Evolutionary conservation across 1,140 invertebrate species (phyloP), one percentile per base, ranked within the genome.

Genomic region (Ganaspis sp.): DNA sequence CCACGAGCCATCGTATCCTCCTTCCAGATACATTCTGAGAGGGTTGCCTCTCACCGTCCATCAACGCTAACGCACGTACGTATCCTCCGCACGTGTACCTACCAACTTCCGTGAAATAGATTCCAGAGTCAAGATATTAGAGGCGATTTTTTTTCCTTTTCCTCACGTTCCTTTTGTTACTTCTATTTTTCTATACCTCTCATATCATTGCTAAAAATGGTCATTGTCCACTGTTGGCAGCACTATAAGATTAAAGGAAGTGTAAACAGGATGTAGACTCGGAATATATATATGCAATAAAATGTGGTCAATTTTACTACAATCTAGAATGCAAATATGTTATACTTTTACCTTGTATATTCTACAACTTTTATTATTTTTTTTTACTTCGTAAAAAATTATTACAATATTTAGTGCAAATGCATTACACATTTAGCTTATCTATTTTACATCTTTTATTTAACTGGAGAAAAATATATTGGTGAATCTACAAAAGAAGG

Each of bases 1-100:
- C 89, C 89, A 90, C 89, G 89, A 90, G 89, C 89, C 89, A 90
- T 89, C 88, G 88, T 90, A 89, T 89, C 89, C 87, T 90, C 88
- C 87, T 90, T 89, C 87, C 83, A 88, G 86, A 87, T 86, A 87
- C 76, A 77, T 75, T 76, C 78, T 53, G 76, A 76, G 40, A 77
- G 79, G 80, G 77, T n/a, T 76, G 75, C 76, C 78, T 64, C 74
- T 58, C 78, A 75, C 69, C 75, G 69, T 74, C 34, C 74, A 38
- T 74, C 78, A 80, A 76, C 80, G 79, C 76, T 77, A 80, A 58
- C 73, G 73, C 76, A 82, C 77, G 74, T 76, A 80, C 78, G 74
- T 76, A 75, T 82, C 75, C 72, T 69, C 77, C 26, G 58, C 58
- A n/a, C 73, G 72, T 79, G 75, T 76, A 80, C 34, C 73, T 74